phyloP scores from a whole-genome alignment of 2,113 vertebrate genomes.

The Tupaia tana region DNA sequence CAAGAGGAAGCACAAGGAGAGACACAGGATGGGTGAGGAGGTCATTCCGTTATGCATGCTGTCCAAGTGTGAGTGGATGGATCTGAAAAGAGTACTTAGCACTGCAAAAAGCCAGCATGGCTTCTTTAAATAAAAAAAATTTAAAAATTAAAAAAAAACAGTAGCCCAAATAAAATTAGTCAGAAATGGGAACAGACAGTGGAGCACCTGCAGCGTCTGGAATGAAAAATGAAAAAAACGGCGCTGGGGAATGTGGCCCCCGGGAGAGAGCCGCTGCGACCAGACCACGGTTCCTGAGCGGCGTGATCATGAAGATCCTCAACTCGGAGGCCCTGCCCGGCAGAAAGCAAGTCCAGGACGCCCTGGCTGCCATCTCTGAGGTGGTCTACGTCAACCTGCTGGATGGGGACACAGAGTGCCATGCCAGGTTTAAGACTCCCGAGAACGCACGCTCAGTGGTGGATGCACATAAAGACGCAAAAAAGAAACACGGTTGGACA shows the following conservation, averaged over 20 bases:
- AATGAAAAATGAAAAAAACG: too few relatives aligned
- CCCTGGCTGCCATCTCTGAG: constrained; percentile 88
- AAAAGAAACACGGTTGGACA: constrained; percentile 93
- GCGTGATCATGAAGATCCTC: constrained; percentile 96
- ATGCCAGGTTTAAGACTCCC: constrained; percentile 91
- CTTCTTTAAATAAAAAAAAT: too few relatives aligned
- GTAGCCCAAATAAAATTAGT: too few relatives aligned
- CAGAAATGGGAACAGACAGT: too few relatives aligned
- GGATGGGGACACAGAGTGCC: constrained; percentile 95
- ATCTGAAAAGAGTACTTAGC: too few relatives aligned
- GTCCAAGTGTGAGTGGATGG: too few relatives aligned
- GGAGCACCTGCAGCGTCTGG: too few relatives aligned
- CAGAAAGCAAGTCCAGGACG: constrained; percentile 93
- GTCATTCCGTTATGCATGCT: constrained; percentile 94
- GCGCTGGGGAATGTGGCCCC: constrained; percentile 59
- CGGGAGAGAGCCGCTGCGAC: constrained; percentile 84
- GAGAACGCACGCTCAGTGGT: constrained; percentile 90
- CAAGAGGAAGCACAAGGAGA: constrained; percentile 97
- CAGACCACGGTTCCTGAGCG: constrained; percentile 93
- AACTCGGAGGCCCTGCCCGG: constrained; percentile 91
- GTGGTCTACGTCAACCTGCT: constrained; percentile 95
- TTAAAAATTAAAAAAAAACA: too few relatives aligned
- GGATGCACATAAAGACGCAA: constrained; percentile 85
- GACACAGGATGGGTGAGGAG: constrained; percentile 95
- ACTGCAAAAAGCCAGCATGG: too few relatives aligned